Evolutionary conservation across 1,140 invertebrate genomes (phyloP), one percentile per base, ranked within the genome.

Genomic region (Drosophila virilis): DNA sequence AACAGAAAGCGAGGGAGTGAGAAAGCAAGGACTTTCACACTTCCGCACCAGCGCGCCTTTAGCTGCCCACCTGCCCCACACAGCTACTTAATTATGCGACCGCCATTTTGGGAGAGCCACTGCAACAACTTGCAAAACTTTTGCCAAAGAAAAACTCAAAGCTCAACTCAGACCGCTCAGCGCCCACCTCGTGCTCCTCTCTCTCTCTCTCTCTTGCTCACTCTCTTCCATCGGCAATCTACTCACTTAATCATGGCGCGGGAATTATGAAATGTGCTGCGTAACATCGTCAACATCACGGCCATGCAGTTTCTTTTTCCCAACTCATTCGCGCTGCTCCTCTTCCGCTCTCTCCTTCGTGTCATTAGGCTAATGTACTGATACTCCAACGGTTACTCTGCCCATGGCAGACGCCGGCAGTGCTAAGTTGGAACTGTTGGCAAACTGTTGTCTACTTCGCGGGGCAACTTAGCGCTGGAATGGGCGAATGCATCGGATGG

Each of bases 181-280:
- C 22, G 15, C 33, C 13, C 33, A 28, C 22, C 22, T 28, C 22
- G 22, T 5, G 22, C 4, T 5, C 22, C 22, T 28, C 22, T 28
- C 22, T 28, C 22, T 28, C 22, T 4, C 22, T 2, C 22, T 22
- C 22, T 22, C 22, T 2, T 2, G 22, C 22, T 22, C 22, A 3
- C 22, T 28, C 22, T 4, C 22, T 28, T 5, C 22, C 22, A 28
- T 28, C 42, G 54, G 58, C 59, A 28, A 28, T 28, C 22, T 28
- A 28, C 22, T 28, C 22, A 64, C 62, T 77, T 88, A 86, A 88
- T 86, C 82, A 71, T 88, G 76, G 78, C 82, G 83, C 82, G 82
- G 82, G 82, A 86, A 88, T 88, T 86, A 86, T 86, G 82, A 86
- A 86, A 86, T 86, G 82, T 86, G 82, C 82, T 88, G 79, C 83